These are phyloP conservation scores for Caracal caracal DNA, from an alignment of 2,113 vertebrate genomes.

Conservation along the genomic window DNA sequence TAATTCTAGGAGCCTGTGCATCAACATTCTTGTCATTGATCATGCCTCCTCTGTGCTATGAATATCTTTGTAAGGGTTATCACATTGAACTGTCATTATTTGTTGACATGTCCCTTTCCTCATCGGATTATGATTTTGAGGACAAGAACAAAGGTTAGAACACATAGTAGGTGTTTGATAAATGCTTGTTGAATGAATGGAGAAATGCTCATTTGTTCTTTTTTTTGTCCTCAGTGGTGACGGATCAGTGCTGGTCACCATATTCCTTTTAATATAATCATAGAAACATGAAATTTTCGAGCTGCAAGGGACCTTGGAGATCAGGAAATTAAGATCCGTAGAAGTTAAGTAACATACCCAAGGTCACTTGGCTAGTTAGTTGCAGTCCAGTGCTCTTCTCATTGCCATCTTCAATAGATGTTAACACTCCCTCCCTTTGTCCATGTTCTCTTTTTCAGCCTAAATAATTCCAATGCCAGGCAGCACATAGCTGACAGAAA, in stretches of 20 bases:
- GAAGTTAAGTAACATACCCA: constrained; percentile 50
- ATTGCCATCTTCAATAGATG: constrained; percentile 32
- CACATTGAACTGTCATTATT: neutral
- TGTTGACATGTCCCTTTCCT: neutral
- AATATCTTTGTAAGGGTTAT: neutral
- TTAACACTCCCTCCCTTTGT: neutral
- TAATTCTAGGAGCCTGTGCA: neutral
- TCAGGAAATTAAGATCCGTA: constrained; percentile 40
- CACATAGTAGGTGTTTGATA: constrained; percentile 1
- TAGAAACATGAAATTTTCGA: constrained; percentile 61
- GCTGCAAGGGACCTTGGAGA: constrained; percentile 31
- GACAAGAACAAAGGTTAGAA: constrained; percentile 46
- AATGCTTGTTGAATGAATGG: constrained; percentile 44
- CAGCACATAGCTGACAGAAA: constrained; percentile 13
- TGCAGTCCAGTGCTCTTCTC: constrained; percentile 50
- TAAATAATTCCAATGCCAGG: constrained; percentile 48
- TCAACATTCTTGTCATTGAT: constrained; percentile 30
- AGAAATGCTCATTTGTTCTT: constrained; percentile 19
- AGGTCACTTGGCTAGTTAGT: constrained; percentile 65
- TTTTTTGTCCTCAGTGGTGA: neutral
- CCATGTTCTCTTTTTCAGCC: constrained; percentile 32
- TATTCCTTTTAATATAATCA: constrained; percentile 41
- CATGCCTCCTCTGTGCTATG: neutral
- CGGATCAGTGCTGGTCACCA: neutral
- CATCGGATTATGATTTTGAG: constrained; percentile 15